phyloP scores from a whole-genome alignment of 2,888 invertebrate species.

The Yponomeuta evonymella region DNA sequence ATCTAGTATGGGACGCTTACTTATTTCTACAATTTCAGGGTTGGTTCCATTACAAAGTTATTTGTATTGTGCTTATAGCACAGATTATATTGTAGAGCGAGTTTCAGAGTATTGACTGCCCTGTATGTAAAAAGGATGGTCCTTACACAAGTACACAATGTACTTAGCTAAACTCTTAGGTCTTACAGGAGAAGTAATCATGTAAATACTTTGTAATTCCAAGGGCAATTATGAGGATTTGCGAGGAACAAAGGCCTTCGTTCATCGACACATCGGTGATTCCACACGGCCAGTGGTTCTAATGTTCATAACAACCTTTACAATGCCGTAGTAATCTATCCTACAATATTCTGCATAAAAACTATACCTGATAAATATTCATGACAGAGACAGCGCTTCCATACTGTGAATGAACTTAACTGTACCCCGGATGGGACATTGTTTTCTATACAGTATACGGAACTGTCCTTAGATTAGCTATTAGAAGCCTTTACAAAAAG shows the following conservation, averaged over 20 bases:
- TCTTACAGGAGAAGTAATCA: no score
- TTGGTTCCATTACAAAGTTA: no score
- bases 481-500: no score
- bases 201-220: not conserved
- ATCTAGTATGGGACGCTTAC: no score
- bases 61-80: no score
- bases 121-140: no score
- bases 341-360: slow-evolving; percentile 1
- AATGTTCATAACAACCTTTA: not conserved
- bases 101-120: no score
- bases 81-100: no score
- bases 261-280: not conserved
- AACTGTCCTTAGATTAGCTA: not conserved
- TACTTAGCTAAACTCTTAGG: no score
- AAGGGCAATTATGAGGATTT: not conserved
- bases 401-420: not conserved
- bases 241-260: not conserved
- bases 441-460: not conserved
- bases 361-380: not conserved
- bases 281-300: not conserved
- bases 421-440: not conserved
- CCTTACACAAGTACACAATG: no score
- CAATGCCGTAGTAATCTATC: not conserved
- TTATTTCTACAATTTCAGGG: no score
- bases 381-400: not conserved